Conservation (phyloP, 2,888 invertebrate genomes). For the Proisotoma minuta region DNA sequence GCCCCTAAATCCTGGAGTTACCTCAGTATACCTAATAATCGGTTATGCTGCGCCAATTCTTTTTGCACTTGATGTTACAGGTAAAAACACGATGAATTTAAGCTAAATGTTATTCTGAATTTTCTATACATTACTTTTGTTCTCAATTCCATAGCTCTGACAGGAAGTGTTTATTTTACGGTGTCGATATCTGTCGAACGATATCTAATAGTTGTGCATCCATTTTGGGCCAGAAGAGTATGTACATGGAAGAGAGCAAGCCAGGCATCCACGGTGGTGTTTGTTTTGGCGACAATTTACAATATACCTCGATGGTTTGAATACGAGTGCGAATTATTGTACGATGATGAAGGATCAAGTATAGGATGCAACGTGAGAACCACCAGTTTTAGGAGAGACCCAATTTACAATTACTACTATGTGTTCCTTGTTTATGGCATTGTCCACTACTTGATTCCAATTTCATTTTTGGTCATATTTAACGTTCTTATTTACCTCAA, state of each 20-base stretch:
- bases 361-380: constrained; percentile 24
- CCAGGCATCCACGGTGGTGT: constrained; percentile 17
- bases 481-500: constrained; percentile 37
- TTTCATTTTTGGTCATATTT: constrained; percentile 26
- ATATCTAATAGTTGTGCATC: constrained; percentile 28
- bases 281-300: constrained; percentile 22
- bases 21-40: neutral
- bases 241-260: constrained; percentile 28
- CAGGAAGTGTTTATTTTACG: constrained; percentile 34
- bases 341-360: constrained; percentile 19
- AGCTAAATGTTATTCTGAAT: neutral
- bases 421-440: constrained; percentile 23
- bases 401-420: constrained; percentile 32
- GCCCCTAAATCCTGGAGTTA: neutral
- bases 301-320: constrained; percentile 40
- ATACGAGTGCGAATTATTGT: constrained; percentile 22
- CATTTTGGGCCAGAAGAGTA: constrained; percentile 18
- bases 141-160: constrained; percentile 31
- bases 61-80: constrained; percentile 14
- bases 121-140: neutral
- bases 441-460: constrained; percentile 28
- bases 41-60: constrained; percentile 12
- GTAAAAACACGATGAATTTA: constrained; percentile 2
- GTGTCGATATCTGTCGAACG: constrained; percentile 39
- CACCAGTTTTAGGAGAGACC: constrained; percentile 20